Percentiles rank a stretch among this genome's conserved stretches.
These are phyloP conservation scores for Pseudococcus longispinus DNA, from an alignment of 2,888 invertebrate species.

Conservation along the genomic window DNA sequence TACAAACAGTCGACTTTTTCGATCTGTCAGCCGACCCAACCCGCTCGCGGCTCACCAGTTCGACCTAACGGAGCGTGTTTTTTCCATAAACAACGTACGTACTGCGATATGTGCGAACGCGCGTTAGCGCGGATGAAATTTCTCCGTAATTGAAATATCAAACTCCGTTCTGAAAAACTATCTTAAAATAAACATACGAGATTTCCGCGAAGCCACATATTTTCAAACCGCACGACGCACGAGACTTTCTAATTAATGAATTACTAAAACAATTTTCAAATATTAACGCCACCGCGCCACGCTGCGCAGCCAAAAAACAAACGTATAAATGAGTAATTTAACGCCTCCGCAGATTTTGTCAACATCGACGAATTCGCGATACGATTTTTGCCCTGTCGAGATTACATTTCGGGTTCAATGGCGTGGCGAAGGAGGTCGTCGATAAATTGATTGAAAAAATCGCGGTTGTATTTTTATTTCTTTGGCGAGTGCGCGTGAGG, in stretches of 20 bases:
- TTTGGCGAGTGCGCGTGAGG: not conserved
- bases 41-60: not conserved
- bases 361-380: not conserved
- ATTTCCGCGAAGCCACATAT: slow-evolving; percentile 14
- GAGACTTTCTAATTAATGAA: slow-evolving; percentile 24
- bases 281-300: not conserved
- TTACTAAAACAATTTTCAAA: slow-evolving; percentile 26
- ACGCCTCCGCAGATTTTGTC: not conserved
- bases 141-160: slow-evolving; percentile 20
- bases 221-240: not conserved
- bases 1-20: not conserved
- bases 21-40: not conserved
- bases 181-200: slow-evolving; percentile 24
- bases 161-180: not conserved
- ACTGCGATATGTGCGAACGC: not conserved
- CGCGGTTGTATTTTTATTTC: not conserved
- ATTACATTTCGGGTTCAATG: not conserved
- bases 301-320: not conserved
- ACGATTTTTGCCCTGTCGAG: not conserved
- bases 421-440: not conserved
- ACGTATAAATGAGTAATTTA: slow-evolving; percentile 1
- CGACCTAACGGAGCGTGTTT: not conserved
- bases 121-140: not conserved
- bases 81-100: not conserved
- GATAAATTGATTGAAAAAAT: not conserved